These are phyloP conservation scores for Dasypogon diadema DNA, from an alignment of 2,888 invertebrate species.

Conservation along the genomic window DNA sequence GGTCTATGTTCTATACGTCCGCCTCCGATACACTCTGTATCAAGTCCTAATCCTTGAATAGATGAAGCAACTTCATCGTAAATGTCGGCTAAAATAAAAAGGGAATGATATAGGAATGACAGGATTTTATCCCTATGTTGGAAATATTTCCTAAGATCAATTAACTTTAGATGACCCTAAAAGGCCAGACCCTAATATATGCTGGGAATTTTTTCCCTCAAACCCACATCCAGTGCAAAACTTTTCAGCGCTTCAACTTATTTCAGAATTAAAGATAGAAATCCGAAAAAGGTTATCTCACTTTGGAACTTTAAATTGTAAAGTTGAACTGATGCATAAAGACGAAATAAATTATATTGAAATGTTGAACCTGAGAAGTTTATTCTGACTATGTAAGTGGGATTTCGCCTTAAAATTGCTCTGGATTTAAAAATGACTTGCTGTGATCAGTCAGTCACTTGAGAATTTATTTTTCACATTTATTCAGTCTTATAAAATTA, in stretches of 20 bases:
- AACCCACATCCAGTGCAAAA: neutral
- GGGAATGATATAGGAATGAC: neutral
- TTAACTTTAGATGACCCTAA: conserved; percentile 4
- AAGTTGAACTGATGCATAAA: conserved; percentile 23
- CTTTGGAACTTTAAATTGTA: conserved; percentile 37
- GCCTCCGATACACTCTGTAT: conserved; percentile 89
- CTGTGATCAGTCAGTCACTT: too few species aligned
- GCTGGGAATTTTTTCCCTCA: neutral
- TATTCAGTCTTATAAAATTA: too few species aligned
- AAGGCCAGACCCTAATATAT: neutral
- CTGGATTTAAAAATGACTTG: too few species aligned
- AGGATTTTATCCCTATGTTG: neutral
- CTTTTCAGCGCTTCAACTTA: neutral
- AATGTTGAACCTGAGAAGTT: neutral
- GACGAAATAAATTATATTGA: conserved; percentile 1
- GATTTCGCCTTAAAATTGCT: too few species aligned
- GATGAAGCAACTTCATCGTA: conserved; percentile 73
- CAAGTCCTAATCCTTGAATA: conserved; percentile 69
- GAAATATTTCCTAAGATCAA: conserved; percentile 1
- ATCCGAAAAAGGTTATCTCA: conserved; percentile 14
- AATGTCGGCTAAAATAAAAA: conserved; percentile 79
- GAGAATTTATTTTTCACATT: too few species aligned
- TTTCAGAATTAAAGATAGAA: neutral
- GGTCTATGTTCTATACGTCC: conserved; percentile 91
- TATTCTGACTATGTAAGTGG: too few species aligned